These are phyloP conservation scores for Lontra canadensis DNA, from an alignment of 2,113 vertebrate species.

Conservation along the genomic window DNA sequence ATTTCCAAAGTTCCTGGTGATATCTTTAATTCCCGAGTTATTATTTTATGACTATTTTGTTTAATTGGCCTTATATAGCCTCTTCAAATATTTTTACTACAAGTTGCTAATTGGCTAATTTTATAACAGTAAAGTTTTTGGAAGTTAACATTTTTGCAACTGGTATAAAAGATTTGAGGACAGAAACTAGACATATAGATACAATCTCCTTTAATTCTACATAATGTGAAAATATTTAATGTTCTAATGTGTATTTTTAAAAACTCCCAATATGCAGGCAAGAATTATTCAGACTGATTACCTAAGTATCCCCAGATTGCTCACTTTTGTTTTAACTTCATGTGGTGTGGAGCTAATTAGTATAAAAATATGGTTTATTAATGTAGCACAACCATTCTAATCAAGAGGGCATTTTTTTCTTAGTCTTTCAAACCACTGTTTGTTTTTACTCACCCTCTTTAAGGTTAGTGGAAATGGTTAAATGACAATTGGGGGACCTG, in stretches of 20 bases:
- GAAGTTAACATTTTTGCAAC: neutral
- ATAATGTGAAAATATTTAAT: neutral
- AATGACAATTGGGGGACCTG: neutral
- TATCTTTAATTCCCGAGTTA: neutral
- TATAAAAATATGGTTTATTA: neutral
- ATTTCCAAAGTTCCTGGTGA: neutral
- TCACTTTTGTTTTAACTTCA: constrained; percentile 20
- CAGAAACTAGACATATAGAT: neutral
- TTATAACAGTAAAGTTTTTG: neutral
- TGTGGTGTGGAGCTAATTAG: neutral
- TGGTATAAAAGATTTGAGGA: neutral
- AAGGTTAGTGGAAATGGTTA: neutral
- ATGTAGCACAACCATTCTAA: neutral
- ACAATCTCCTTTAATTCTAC: neutral
- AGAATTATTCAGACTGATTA: neutral
- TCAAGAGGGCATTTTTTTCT: neutral
- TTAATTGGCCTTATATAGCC: neutral
- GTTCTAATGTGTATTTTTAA: neutral
- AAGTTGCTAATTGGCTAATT: neutral
- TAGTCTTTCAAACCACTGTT: neutral
- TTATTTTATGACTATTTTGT: neutral
- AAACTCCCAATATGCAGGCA: neutral
- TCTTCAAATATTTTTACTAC: neutral
- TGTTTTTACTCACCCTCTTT: neutral
- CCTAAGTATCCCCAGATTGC: neutral